Evolutionary conservation across 2,797 vertebrate species (phyloP), one percentile per base, ranked within the genome.

Genomic region (Neomorphus geoffroyi): DNA sequence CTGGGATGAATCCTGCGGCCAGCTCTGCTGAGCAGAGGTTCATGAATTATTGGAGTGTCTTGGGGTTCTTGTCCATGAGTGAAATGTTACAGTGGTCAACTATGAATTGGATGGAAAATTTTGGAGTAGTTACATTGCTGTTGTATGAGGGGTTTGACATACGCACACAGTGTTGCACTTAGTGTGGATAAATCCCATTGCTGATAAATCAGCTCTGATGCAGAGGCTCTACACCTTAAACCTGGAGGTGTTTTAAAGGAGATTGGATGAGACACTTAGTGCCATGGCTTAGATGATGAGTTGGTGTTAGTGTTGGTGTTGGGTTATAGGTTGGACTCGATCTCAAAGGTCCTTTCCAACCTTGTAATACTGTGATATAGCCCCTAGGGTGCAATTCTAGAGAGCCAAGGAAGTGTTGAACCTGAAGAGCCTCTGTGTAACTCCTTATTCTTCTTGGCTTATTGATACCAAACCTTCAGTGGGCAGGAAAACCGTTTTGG

Each of bases 41-140:
- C 26, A 0, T 4, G 18, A 27, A 5, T 48, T 23, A 14, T 2
- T 4, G 0, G 6, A 30, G 19, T 22, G 17, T 23, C 12, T n/a
- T 27, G n/a, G 46, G 13, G 54, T 7, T 53, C 30, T 27, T 15
- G 26, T 28, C 60, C 10, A 2, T 2, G 18, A 45, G 39, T 32
- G 14, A 22, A 24, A 16, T 2, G 21, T 53, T 60, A 10, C 21
- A 28, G 30, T 3, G 7, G 7, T 22, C 4, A 1, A 4, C 45
- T 24, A 17, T 43, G 43, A 43, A 50, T 43, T 6, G 8, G 51
- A 9, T 27, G 18, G 66, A 26, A n/a, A 28, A 39, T 13, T 24
- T 15, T 21, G 45, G 58, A 30, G 45, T 10, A 15, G 23, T 62
- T n/a, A 30, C 37, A 11, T 5, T 11, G 23, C 27, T 24, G 56